Base-by-base conservation (phyloP, 2,888 invertebrate genomes). In the Athalia cordata region DNA sequence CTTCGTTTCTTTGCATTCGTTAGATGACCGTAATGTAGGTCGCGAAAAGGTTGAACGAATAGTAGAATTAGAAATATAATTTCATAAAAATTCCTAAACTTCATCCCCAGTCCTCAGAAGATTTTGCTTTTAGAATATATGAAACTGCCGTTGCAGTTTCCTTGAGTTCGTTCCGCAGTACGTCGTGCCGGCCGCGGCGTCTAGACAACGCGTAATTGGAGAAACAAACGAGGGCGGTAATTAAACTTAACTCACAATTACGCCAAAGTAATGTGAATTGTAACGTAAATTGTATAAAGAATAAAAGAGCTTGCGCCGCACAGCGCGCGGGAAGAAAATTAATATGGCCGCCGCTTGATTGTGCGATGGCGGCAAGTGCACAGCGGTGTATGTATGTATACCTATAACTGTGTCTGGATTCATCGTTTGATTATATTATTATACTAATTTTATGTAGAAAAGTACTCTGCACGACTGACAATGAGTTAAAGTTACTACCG, bases 181-280 rank as follows among this genome's bases (percentile, higher is more conserved):
- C 29, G 29, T 79, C 77, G 61, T 43, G 64, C 74, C 74, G 77
- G n/a, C n/a, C n/a, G n/a, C n/a, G n/a, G 70, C 83, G 87, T 86
- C 87, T 88, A 87, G 87, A 87, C 85, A 81, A 29, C 29, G 29
- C 82, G 84, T 87, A 89, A 89, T 89, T 89, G 88, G 88, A 88
- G 88, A 87, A 89, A 89, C 89, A 89, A 89, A 89, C 87, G 29
- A 29, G 87, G 87, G 83, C 86, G 86, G 86, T 87, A 88, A 88
- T 89, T 89, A 88, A 84, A 82, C 83, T 84, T 82, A 83, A 82
- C 83, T 84, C 83, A 84, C 86, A 89, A 89, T 89, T 89, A 87
- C 84, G 81, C 79, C 81, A 77, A 29, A 78, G 77, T 77, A 62
- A 75, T 75, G 75, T 50, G 75, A 75, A 75, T 75, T 75, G 43